Conservation (phyloP, 2,113 vertebrate species). For the Astur gentilis region DNA sequence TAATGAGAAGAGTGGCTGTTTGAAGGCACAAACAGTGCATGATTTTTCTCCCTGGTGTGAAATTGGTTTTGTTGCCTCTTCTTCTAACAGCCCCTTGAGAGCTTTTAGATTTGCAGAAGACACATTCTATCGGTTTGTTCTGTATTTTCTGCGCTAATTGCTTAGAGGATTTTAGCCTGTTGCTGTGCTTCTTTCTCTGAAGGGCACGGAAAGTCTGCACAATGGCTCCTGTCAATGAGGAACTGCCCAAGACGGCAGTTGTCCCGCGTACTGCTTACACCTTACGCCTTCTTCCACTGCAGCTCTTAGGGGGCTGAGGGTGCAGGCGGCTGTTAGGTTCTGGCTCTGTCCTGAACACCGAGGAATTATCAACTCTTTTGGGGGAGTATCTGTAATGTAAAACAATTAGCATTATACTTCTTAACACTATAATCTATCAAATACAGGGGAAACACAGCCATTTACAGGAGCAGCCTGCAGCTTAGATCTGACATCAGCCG, state of each 20-base stretch:
- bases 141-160: background rate
- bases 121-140: background rate
- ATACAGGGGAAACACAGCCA: background rate
- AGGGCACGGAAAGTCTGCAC: background rate
- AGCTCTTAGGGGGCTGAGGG: background rate
- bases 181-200: background rate
- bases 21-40: background rate
- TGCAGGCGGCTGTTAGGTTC: background rate
- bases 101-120: background rate
- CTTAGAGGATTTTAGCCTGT: background rate
- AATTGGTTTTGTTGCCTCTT: background rate
- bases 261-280: background rate
- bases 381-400: background rate
- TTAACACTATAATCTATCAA: background rate
- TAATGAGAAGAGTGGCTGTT: background rate
- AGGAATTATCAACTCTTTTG: background rate
- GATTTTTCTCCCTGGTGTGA: background rate
- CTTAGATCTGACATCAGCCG: background rate
- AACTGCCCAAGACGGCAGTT: accelerated
- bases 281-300: background rate
- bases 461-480: background rate
- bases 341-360: background rate
- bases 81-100: background rate
- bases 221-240: background rate
- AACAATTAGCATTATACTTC: background rate